phyloP scores from a whole-genome alignment of 2,797 vertebrate species.

The Prionace glauca region DNA sequence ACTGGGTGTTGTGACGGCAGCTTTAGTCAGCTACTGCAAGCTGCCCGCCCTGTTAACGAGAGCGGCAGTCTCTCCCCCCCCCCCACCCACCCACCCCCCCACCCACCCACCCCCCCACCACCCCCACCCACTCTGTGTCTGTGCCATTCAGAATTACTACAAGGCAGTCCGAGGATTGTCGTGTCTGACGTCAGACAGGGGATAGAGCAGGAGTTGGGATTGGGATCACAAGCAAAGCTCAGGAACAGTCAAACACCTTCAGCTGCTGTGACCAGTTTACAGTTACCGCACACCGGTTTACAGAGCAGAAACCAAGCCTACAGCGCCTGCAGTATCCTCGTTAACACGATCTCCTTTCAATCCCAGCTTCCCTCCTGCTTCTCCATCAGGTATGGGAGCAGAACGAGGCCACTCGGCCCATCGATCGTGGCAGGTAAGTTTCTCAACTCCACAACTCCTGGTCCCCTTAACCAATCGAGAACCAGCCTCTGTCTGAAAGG shows the following conservation, averaged over 20 bases:
- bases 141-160: not conserved
- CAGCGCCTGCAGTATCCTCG: not conserved
- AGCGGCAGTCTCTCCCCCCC: not conserved
- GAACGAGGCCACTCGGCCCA: no score
- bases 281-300: not conserved
- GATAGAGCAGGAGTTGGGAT: not conserved
- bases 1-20: not conserved
- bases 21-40: not conserved
- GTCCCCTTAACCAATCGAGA: no score
- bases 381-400: no score
- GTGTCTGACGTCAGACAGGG: not conserved
- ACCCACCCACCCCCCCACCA: no score
- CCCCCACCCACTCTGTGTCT: no score
- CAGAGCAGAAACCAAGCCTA: not conserved
- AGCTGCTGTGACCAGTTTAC: not conserved
- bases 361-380: not conserved
- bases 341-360: not conserved
- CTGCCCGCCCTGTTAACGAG: not conserved
- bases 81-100: accelerated
- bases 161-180: not conserved
- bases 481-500: no score
- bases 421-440: no score
- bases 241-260: not conserved
- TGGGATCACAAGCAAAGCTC: not conserved
- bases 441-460: no score